A percentile compares a stretch with the other conserved stretches of the same genome.
Conservation (phyloP, 64 coral and sea anemone species). For the Cladopsammia gracilis region DNA sequence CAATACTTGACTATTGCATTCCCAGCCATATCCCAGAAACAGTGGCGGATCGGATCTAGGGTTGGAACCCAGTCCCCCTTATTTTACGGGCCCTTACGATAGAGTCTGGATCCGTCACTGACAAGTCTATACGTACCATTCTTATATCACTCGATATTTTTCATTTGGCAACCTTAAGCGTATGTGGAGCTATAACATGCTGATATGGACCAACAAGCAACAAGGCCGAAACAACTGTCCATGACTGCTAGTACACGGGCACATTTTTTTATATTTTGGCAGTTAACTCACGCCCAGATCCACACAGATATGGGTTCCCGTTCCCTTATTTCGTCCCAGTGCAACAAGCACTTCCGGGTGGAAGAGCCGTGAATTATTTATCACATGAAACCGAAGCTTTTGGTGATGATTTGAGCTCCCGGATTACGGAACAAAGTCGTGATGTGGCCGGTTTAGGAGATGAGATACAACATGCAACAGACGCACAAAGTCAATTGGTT, state of each 20-base stretch:
- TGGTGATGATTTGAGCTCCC: slow-evolving; percentile 55
- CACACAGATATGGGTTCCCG: background rate
- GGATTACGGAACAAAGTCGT: slow-evolving; percentile 6
- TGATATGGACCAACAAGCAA: too few species aligned
- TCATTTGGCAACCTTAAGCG: too few species aligned
- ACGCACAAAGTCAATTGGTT: background rate
- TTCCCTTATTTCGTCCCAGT: slow-evolving; percentile 47
- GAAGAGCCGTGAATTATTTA: slow-evolving; percentile 56
- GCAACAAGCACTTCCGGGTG: slow-evolving; percentile 35
- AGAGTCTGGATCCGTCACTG: too few species aligned
- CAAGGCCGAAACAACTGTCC: too few species aligned
- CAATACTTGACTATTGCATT: too few species aligned
- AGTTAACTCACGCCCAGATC: background rate
- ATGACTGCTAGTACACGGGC: background rate
- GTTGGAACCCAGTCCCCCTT: too few species aligned
- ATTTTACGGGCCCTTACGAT: too few species aligned
- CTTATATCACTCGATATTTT: too few species aligned
- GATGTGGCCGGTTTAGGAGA: slow-evolving; percentile 42
- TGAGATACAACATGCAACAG: slow-evolving; percentile 28
- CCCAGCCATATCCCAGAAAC: too few species aligned
- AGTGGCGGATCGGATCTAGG: too few species aligned
- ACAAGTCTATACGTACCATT: too few species aligned
- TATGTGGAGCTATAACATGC: too few species aligned
- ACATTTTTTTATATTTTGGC: background rate
- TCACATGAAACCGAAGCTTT: slow-evolving; percentile 56